These are phyloP conservation scores for Coptotermes formosanus DNA, from an alignment of 1,140 invertebrate species.

Conservation along the genomic window DNA sequence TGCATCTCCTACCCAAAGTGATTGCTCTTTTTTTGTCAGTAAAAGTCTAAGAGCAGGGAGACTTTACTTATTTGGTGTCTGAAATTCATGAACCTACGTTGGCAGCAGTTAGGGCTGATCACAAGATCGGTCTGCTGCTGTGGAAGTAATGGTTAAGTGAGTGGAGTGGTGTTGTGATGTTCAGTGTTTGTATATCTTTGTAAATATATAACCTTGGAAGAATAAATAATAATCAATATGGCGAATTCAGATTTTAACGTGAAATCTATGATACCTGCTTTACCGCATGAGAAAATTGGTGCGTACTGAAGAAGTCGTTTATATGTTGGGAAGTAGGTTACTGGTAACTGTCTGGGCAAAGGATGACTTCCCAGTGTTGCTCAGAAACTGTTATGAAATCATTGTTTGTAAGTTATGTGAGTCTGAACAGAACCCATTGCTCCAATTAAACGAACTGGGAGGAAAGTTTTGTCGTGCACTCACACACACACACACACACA, in stretches of 20 bases:
- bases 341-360: slow-evolving; percentile 22
- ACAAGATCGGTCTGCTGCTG: neutral
- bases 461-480: no score
- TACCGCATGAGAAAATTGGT: slow-evolving; percentile 82
- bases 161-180: neutral
- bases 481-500: no score
- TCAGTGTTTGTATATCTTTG: neutral
- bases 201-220: neutral
- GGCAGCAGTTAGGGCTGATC: neutral
- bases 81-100: neutral
- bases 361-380: no score
- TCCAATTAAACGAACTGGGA: no score
- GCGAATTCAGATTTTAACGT: slow-evolving; percentile 1
- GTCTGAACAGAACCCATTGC: no score
- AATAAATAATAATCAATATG: neutral
- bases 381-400: no score
- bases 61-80: no score
- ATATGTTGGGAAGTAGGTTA: neutral
- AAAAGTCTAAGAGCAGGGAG: no score
- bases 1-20: no score
- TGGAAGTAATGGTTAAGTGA: neutral
- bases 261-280: slow-evolving; percentile 68
- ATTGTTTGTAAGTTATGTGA: no score
- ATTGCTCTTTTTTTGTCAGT: no score
- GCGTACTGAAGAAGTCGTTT: slow-evolving; percentile 45